Evolutionary conservation across 2,888 invertebrate species (phyloP).

Genomic region (Nemotelus nigrinus): DNA sequence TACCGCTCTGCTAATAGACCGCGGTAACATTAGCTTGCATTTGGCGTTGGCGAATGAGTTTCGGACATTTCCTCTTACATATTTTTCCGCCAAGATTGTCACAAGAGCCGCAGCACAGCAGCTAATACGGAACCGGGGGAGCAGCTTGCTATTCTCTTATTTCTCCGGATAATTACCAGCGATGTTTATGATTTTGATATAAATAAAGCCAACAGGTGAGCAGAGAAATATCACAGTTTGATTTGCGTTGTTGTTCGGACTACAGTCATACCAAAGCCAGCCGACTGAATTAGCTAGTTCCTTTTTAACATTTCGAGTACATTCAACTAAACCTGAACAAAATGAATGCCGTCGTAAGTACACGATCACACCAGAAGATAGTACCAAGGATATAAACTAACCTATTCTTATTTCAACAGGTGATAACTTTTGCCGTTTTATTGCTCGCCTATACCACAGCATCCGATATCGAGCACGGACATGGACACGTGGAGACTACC

Average conservation of each 20-base stretch:
- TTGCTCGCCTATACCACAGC: constrained; percentile 42
- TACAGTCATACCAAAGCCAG: constrained; percentile 14
- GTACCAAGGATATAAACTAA: constrained; percentile 17
- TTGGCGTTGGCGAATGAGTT: background rate
- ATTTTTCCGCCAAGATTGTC: constrained; percentile 21
- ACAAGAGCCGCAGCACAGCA: background rate
- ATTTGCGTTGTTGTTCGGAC: constrained; percentile 27
- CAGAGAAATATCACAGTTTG: constrained; percentile 41
- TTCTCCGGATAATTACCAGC: constrained; percentile 19
- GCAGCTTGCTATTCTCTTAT: background rate
- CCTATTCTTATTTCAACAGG: constrained; percentile 41
- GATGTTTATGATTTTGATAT: constrained; percentile 45
- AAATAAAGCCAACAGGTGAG: constrained; percentile 47
- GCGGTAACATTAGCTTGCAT: background rate
- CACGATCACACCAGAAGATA: background rate
- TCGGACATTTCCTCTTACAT: constrained; percentile 15
- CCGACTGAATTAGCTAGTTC: constrained; percentile 32
- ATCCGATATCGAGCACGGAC: constrained; percentile 67
- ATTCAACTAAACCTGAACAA: constrained; percentile 48
- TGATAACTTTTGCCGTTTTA: constrained; percentile 42
- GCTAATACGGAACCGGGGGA: background rate
- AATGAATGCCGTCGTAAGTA: constrained; percentile 51
- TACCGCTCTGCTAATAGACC: background rate
- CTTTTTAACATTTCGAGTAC: constrained; percentile 5
- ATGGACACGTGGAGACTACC: constrained; percentile 68